These are phyloP conservation scores for Hirtodrosophila cameraria DNA, from an alignment of 2,888 invertebrate genomes.

Conservation along the genomic window DNA sequence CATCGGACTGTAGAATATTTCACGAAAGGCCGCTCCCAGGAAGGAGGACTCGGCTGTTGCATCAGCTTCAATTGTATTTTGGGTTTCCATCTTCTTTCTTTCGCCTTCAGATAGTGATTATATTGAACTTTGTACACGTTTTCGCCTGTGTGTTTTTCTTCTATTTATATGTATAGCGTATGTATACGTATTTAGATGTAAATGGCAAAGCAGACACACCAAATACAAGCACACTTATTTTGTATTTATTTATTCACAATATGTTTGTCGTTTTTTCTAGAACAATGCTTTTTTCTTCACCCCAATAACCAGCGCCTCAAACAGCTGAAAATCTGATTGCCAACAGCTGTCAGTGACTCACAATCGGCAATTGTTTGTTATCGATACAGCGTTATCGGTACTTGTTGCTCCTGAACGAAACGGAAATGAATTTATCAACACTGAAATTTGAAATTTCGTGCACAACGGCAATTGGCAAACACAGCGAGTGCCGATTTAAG, in stretches of 20 bases:
- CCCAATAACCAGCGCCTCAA: conserved; percentile 27
- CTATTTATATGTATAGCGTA: background rate
- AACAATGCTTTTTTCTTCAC: conserved; percentile 33
- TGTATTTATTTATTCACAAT: conserved; percentile 49
- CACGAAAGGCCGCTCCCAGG: conserved; percentile 84
- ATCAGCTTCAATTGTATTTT: conserved; percentile 43
- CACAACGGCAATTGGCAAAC: conserved; percentile 13
- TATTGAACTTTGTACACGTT: conserved; percentile 45
- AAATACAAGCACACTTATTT: conserved; percentile 25
- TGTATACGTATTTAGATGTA: conserved; percentile 38
- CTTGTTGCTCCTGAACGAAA: conserved; percentile 25
- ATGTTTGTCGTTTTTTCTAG: conserved; percentile 48
- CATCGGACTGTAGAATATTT: conserved; percentile 89
- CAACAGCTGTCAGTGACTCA: conserved; percentile 33
- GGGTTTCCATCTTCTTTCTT: conserved; percentile 37
- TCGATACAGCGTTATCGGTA: conserved; percentile 13
- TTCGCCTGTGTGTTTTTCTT: conserved; percentile 2
- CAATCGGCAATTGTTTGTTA: conserved; percentile 20
- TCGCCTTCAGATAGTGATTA: background rate
- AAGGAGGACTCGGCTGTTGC: conserved; percentile 52
- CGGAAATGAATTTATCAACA: conserved; percentile 4
- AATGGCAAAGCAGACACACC: conserved; percentile 31
- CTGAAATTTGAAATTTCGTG: conserved; percentile 45
- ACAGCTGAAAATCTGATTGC: conserved; percentile 36
- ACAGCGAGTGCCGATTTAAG: background rate